Percentiles rank a stretch among this genome's conserved stretches.
phyloP scores from a whole-genome alignment of 2,797 vertebrate genomes.

The Ctenopoma kingsleyae region DNA sequence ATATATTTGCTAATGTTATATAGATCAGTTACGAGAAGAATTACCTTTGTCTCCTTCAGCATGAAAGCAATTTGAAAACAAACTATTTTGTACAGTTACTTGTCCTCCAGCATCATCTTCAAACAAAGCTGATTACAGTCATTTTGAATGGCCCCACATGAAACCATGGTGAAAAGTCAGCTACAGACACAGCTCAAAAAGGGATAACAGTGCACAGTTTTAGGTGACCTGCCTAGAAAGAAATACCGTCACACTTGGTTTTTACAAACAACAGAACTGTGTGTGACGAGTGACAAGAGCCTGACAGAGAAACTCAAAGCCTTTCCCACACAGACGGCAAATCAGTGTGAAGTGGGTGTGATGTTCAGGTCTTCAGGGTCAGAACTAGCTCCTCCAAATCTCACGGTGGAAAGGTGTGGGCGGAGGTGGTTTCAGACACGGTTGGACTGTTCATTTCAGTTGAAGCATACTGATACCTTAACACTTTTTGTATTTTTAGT shows the following conservation, averaged over 20 bases:
- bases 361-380: background rate
- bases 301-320: background rate
- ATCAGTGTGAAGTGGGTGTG: background rate
- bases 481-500: background rate
- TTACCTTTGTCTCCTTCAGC: conserved; percentile 18
- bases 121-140: conserved; percentile 2
- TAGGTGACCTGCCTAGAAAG: background rate
- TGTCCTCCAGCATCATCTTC: background rate
- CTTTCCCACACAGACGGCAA: background rate
- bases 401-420: background rate
- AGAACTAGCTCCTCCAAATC: background rate
- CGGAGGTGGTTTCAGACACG: background rate
- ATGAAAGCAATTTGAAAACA: background rate
- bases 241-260: background rate
- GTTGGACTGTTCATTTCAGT: background rate
- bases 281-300: background rate
- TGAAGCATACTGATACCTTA: background rate
- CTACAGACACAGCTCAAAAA: conserved; percentile 6
- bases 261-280: background rate
- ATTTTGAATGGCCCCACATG: background rate
- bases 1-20: conserved; percentile 18
- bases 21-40: conserved; percentile 11
- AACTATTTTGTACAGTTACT: conserved; percentile 5
- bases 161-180: background rate
- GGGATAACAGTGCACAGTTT: background rate